Evolutionary conservation across 2,113 vertebrate species (phyloP).

Genomic region (Protobothrops mucrosquamatus): DNA sequence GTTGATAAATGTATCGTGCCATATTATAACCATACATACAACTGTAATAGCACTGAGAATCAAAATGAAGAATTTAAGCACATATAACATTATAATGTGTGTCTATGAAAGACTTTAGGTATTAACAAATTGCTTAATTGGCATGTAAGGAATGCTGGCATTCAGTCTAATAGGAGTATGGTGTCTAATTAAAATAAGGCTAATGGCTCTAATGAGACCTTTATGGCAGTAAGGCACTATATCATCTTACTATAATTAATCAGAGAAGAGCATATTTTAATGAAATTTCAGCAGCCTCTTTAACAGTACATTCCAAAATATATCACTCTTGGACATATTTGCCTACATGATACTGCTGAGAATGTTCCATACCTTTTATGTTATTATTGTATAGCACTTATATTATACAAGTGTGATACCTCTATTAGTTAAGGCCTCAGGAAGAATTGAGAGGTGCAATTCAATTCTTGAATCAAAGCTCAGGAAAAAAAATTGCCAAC

Average conservation of each 20-base stretch:
- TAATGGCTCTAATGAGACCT: not conserved
- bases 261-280: not conserved
- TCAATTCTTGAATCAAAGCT: not conserved
- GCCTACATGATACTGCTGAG: not conserved
- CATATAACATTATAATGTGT: not conserved
- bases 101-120: not conserved
- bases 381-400: not conserved
- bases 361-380: not conserved
- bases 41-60: not conserved
- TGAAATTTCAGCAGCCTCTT: not conserved
- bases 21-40: not conserved
- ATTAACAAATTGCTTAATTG: not conserved
- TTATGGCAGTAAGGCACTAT: not conserved
- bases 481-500: not conserved
- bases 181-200: not conserved
- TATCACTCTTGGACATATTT: not conserved
- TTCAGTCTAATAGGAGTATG: not conserved
- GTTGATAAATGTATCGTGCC: not conserved
- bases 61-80: not conserved
- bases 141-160: not conserved
- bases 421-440: not conserved
- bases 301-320: not conserved
- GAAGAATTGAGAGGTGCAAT: not conserved
- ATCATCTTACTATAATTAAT: not conserved
- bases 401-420: not conserved